These are phyloP conservation scores for Cranoglanis bouderius DNA, from an alignment of 2,113 vertebrate species.

Conservation along the genomic window DNA sequence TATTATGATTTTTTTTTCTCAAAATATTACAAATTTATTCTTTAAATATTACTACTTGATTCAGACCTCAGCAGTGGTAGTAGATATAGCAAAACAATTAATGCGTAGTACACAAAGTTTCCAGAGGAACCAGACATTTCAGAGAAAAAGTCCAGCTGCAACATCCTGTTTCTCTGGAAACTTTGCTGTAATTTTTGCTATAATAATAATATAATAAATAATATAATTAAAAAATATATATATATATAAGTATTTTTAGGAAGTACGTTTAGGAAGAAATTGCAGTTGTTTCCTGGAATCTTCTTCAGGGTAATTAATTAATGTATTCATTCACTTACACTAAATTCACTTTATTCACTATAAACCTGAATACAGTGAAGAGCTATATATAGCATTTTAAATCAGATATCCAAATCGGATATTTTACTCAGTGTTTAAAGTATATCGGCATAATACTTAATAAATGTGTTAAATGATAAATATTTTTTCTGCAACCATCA, in stretches of 20 bases:
- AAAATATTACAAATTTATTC: background rate
- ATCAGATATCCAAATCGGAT: background rate
- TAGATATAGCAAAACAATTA: background rate
- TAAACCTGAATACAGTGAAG: background rate
- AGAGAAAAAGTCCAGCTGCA: background rate
- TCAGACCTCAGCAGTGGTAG: background rate
- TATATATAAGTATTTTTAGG: background rate
- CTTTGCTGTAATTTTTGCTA: background rate
- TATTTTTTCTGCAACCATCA: background rate
- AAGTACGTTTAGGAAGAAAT: background rate
- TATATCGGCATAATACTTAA: too few species aligned
- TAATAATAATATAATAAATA: too few species aligned
- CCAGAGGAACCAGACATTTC: background rate
- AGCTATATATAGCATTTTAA: background rate
- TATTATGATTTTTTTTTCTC: background rate
- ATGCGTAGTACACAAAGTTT: background rate
- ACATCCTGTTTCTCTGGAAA: background rate
- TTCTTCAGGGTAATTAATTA: background rate
- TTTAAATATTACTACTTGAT: background rate
- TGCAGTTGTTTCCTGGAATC: background rate
- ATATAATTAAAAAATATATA: too few species aligned
- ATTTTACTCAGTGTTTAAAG: background rate
- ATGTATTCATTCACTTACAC: background rate
- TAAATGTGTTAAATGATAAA: background rate
- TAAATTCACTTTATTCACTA: background rate